phyloP scores from a whole-genome alignment of 2,888 invertebrate genomes.

The Herminia tarsipennalis region DNA sequence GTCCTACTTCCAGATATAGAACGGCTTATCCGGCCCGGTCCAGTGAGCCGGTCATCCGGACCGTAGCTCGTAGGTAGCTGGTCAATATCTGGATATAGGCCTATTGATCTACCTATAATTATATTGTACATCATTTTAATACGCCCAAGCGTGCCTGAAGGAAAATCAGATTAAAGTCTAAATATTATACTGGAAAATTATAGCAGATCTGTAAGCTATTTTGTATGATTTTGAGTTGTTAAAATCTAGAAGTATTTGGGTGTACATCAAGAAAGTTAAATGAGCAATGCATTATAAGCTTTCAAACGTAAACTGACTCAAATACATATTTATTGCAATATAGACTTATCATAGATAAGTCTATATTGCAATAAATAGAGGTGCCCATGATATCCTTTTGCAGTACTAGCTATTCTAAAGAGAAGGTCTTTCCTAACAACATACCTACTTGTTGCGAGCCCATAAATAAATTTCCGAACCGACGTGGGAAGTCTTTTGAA shows the following conservation, averaged over 20 bases:
- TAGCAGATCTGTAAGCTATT: too few species aligned
- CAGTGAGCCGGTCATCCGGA: constrained; percentile 42
- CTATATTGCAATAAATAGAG: constrained; percentile 15
- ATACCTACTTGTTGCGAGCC: constrained; percentile 26
- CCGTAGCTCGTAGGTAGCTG: constrained; percentile 19
- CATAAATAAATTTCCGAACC: constrained; percentile 30
- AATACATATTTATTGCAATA: too few species aligned
- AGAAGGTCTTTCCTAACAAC: constrained; percentile 33
- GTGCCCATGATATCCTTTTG: constrained; percentile 26
- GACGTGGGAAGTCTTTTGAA: constrained; percentile 43
- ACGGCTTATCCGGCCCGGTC: constrained; percentile 40
- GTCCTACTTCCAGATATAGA: constrained; percentile 50
- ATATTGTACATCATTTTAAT: constrained; percentile 4
- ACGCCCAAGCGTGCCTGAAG: background rate
- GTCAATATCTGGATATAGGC: background rate
- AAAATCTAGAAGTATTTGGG: too few species aligned
- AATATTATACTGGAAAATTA: too few species aligned
- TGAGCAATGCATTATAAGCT: too few species aligned
- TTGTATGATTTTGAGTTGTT: too few species aligned
- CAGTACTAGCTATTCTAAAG: constrained; percentile 18
- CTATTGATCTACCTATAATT: constrained; percentile 3
- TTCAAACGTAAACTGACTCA: too few species aligned
- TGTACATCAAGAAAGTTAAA: too few species aligned
- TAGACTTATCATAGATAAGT: too few species aligned
- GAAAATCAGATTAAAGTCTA: too few species aligned